Evolutionary conservation across 2,888 invertebrate species (phyloP).

Genomic region (Apotomis turbidana): DNA sequence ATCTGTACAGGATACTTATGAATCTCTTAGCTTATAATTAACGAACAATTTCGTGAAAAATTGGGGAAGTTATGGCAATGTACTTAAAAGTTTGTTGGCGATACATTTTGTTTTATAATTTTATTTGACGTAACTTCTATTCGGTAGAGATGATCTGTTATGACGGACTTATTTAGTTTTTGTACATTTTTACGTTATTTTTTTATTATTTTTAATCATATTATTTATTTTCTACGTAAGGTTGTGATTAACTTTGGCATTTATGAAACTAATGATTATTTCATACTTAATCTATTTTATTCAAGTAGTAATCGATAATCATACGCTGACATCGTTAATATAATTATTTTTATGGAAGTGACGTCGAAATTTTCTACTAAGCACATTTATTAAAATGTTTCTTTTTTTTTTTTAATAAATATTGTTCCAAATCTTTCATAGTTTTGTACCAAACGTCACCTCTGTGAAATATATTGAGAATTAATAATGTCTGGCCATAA

Average conservation of each 20-base stretch:
- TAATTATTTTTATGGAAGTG: not conserved
- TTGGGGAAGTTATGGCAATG: conserved; percentile 56
- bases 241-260: conserved; percentile 53
- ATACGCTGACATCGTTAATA: not conserved
- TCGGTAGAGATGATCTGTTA: conserved; percentile 39
- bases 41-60: conserved; percentile 6
- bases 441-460: too few species aligned
- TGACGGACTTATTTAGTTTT: conserved; percentile 50
- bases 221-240: conserved; percentile 55
- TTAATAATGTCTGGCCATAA: not conserved
- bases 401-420: too few species aligned
- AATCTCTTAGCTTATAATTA: conserved; percentile 45
- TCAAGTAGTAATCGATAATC: not conserved
- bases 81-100: conserved; percentile 61
- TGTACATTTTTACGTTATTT: conserved; percentile 43
- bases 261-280: conserved; percentile 36
- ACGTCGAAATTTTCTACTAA: not conserved
- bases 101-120: conserved; percentile 47
- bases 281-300: conserved; percentile 3
- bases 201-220: conserved; percentile 43
- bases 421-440: too few species aligned
- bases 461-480: too few species aligned
- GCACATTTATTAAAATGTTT: too few species aligned
- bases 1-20: conserved; percentile 30
- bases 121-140: conserved; percentile 40